Percentiles rank a stretch among this genome's conserved stretches.
Evolutionary conservation across 2,797 vertebrate species (phyloP).

Genomic region (Anguilla obscura): DNA sequence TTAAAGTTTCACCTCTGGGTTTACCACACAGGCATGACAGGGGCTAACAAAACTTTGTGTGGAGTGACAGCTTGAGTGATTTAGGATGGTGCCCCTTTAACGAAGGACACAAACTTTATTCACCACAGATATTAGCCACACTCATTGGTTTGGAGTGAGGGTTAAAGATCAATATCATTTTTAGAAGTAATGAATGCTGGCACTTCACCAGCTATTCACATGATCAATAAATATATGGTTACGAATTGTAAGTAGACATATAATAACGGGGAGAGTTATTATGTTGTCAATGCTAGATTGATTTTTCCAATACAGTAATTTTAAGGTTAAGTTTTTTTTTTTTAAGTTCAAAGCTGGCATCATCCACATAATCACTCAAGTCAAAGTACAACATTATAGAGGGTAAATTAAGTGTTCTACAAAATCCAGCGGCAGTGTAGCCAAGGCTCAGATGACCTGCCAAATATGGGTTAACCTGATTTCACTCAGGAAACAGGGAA

Average conservation of each 20-base stretch:
- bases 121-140: conserved; percentile 49
- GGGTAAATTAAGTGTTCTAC: background rate
- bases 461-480: background rate
- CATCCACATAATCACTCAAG: background rate
- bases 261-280: conserved; percentile 54
- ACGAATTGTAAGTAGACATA: conserved; percentile 66
- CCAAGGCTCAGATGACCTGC: background rate
- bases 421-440: background rate
- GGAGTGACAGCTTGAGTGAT: background rate
- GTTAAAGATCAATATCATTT: conserved; percentile 60
- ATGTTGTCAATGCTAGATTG: conserved; percentile 40
- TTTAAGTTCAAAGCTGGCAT: background rate
- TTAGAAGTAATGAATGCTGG: conserved; percentile 48
- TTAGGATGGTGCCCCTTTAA: conserved; percentile 43
- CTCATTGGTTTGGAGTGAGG: conserved; percentile 62
- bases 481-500: background rate
- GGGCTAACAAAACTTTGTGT: background rate
- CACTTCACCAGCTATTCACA: conserved; percentile 56
- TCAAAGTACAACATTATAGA: background rate
- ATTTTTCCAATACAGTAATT: conserved; percentile 16
- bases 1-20: background rate
- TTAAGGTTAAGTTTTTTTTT: background rate
- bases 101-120: conserved; percentile 63
- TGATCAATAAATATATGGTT: conserved; percentile 61
- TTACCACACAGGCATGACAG: background rate